Base-by-base conservation (phyloP, 1,140 invertebrate species). In the Idris sp. region DNA sequence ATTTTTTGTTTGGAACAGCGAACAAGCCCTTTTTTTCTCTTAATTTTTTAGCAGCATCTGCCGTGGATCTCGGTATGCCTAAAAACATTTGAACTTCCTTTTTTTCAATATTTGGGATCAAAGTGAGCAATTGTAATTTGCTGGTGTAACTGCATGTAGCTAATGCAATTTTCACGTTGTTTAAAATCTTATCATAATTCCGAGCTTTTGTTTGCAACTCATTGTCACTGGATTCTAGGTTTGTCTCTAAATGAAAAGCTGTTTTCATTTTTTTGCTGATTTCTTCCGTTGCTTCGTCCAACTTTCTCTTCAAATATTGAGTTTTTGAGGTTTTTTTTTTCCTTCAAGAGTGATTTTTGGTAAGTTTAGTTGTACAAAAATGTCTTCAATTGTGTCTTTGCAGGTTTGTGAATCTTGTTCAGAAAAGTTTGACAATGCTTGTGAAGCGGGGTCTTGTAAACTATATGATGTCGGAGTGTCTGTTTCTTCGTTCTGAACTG, bases 211-310 rank as follows among this genome's bases (percentile, higher is more conserved):
- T 10, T 2, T 33, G 14, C 1, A 30, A 16, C 13, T 38, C 10
- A 1, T 61, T 18, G 19, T 14, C 4, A 25, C 14, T 7, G n/a
- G 8, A 0, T 13, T 35, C 19, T n/a, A 30, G 8, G 8, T 16
- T 9, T 28, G 5, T 7, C 1, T 44, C 40, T 25, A 58, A 6
- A 33, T 58, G 15, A 13, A 18, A 58, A 2, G 53, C 53, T 2
- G 19, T 30, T 35, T 58, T 44, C 14, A 58, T 44, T 44, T 35
- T 58, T 44, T 58, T 44, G 5, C 40, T 26, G 1, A 58, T 43
- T 5, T 4, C 10, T 6, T 44, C 40, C 6, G 26, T 58, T n/a
- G 19, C 53, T 25, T 58, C 40, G 9, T 58, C 40, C 4, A 58
- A 19, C 35, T 44, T 31, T 33, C 53, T 19, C 18, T 58, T 58